A percentile compares a stretch with the other conserved stretches of the same genome.
phyloP scores from a whole-genome alignment of 2,797 vertebrate species.

The Apogon talboti region DNA sequence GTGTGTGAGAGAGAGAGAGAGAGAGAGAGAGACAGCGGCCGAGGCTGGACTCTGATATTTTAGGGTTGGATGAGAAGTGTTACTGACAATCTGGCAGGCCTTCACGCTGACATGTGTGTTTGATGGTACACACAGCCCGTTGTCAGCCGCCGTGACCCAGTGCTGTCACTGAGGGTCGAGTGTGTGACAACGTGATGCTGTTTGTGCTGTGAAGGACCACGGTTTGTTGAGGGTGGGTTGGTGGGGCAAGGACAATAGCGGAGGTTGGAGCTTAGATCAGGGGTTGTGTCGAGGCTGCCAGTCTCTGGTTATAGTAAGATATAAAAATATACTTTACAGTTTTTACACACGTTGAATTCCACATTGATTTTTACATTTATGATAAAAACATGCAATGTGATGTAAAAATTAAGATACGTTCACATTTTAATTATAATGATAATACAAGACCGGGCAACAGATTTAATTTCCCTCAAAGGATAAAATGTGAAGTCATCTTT shows the following conservation, averaged over 20 bases:
- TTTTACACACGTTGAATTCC: conserved; percentile 1
- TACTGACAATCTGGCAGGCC: conserved; percentile 74
- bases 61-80: conserved; percentile 69
- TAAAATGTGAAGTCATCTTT: background rate
- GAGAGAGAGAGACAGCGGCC: background rate
- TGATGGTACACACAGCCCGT: conserved; percentile 64
- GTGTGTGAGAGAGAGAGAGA: conserved; percentile 7
- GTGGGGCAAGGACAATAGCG: conserved; percentile 48
- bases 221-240: conserved; percentile 59
- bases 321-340: conserved; percentile 20
- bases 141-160: conserved; percentile 63
- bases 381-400: background rate
- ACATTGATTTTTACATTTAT: conserved; percentile 11
- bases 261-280: conserved; percentile 45
- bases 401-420: background rate
- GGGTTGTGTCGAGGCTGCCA: conserved; percentile 65
- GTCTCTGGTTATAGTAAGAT: conserved; percentile 49
- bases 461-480: background rate
- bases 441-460: background rate
- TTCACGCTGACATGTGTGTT: conserved; percentile 72
- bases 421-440: conserved; percentile 4
- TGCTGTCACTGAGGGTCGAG: conserved; percentile 67
- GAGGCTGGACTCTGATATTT: conserved; percentile 51
- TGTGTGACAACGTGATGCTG: conserved; percentile 71
- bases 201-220: conserved; percentile 60